These are phyloP conservation scores for Tolmerus cingulatus DNA, from an alignment of 2,888 invertebrate species.

Conservation along the genomic window DNA sequence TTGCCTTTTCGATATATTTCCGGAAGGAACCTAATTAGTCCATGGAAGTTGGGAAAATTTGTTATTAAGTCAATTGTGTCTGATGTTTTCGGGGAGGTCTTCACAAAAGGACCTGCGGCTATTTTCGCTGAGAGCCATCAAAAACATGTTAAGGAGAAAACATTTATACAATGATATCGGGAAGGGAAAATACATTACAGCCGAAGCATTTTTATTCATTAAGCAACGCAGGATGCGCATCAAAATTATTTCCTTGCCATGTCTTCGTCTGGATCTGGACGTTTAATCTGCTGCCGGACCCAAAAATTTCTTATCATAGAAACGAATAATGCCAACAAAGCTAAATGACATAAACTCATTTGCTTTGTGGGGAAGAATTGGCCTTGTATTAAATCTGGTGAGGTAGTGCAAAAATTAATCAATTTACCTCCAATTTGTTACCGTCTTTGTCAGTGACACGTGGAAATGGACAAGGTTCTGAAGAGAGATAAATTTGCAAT, in stretches of 20 bases:
- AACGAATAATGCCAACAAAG: neutral
- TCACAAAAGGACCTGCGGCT: constrained; percentile 11
- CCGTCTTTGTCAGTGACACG: neutral
- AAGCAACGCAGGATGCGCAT: constrained; percentile 28
- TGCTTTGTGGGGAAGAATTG: neutral
- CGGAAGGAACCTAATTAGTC: constrained; percentile 39
- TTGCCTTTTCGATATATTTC: constrained; percentile 40
- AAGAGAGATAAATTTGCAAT: neutral
- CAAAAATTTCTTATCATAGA: constrained; percentile 7
- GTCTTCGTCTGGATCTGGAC: neutral
- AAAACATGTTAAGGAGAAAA: constrained; percentile 50
- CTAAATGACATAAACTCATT: neutral
- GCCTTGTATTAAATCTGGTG: neutral
- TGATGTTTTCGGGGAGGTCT: constrained; percentile 30
- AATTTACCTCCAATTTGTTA: neutral
- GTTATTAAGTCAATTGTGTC: constrained; percentile 43
- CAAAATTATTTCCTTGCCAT: constrained; percentile 29
- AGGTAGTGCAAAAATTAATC: neutral
- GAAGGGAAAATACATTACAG: constrained; percentile 45
- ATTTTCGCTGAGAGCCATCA: constrained; percentile 49
- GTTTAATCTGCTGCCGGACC: neutral
- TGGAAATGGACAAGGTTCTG: neutral
- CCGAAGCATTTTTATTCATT: constrained; percentile 28
- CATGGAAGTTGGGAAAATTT: constrained; percentile 40
- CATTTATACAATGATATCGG: constrained; percentile 49